A percentile compares a stretch with the other conserved stretches of the same genome.
Evolutionary conservation across 1,140 invertebrate genomes (phyloP).

Genomic region (Aphelinus certus): DNA sequence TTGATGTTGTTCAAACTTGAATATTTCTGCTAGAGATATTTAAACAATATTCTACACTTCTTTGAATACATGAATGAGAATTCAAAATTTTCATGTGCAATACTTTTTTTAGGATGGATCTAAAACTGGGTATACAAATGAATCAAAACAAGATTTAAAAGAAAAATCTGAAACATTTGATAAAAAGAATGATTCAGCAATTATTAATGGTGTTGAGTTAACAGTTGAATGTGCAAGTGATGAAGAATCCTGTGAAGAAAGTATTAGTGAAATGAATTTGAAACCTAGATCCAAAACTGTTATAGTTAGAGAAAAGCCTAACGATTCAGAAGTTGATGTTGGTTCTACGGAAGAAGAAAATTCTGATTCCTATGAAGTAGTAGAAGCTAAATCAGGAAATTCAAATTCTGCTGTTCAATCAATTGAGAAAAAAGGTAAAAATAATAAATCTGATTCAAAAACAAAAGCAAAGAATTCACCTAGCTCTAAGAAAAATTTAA

Average conservation of each 20-base stretch:
- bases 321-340: conserved; percentile 59
- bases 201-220: conserved; percentile 59
- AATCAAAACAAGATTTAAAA: conserved; percentile 11
- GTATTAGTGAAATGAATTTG: conserved; percentile 46
- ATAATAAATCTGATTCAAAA: conserved; percentile 54
- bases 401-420: conserved; percentile 1
- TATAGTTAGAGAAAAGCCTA: conserved; percentile 58
- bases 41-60: no score
- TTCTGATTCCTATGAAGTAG: conserved; percentile 34
- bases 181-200: conserved; percentile 42
- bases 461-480: conserved; percentile 50
- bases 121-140: neutral
- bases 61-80: neutral
- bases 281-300: conserved; percentile 56
- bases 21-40: no score
- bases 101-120: neutral
- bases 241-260: conserved; percentile 56
- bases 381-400: conserved; percentile 17
- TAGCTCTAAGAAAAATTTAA: conserved; percentile 44
- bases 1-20: no score
- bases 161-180: neutral
- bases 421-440: conserved; percentile 48
- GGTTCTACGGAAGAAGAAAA: conserved; percentile 53
- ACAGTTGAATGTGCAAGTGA: conserved; percentile 62
- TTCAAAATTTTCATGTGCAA: neutral